phyloP scores from a whole-genome alignment of 2,888 invertebrate genomes.

The Orchesella flavescens region DNA sequence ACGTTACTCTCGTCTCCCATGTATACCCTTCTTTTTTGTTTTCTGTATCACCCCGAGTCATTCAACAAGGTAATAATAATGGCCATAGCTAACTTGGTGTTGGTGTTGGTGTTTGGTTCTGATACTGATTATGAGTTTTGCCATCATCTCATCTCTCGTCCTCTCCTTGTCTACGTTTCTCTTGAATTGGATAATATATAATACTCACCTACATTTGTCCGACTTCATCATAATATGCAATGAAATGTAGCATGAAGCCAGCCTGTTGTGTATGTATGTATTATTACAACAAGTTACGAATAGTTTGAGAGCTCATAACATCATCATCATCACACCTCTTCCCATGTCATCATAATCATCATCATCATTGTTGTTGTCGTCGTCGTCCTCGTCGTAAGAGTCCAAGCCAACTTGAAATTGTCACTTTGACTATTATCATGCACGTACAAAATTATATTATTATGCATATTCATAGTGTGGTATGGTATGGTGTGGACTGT shows the following conservation, averaged over 20 bases:
- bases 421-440: too few relatives aligned
- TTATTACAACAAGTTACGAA: neutral
- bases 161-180: too few relatives aligned
- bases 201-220: conserved; percentile 59
- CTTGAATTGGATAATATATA: neutral
- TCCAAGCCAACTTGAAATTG: too few relatives aligned
- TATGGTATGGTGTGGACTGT: too few relatives aligned
- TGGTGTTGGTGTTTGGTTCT: too few relatives aligned
- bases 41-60: conserved; percentile 20
- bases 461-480: too few relatives aligned
- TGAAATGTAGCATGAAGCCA: conserved; percentile 15
- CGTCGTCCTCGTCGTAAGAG: too few relatives aligned
- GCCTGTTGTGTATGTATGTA: conserved; percentile 30
- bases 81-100: too few relatives aligned
- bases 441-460: too few relatives aligned
- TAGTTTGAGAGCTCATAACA: neutral
- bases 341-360: conserved; percentile 48
- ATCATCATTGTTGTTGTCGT: too few relatives aligned
- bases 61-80: conserved; percentile 4
- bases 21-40: conserved; percentile 6
- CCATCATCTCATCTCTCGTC: too few relatives aligned
- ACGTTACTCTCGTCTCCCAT: neutral
- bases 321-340: conserved; percentile 50
- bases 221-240: conserved; percentile 34
- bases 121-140: too few relatives aligned